A percentile compares a stretch with the other conserved stretches of the same genome.
Evolutionary conservation across 2,113 vertebrate genomes (phyloP).

Genomic region (Halcyon senegalensis): DNA sequence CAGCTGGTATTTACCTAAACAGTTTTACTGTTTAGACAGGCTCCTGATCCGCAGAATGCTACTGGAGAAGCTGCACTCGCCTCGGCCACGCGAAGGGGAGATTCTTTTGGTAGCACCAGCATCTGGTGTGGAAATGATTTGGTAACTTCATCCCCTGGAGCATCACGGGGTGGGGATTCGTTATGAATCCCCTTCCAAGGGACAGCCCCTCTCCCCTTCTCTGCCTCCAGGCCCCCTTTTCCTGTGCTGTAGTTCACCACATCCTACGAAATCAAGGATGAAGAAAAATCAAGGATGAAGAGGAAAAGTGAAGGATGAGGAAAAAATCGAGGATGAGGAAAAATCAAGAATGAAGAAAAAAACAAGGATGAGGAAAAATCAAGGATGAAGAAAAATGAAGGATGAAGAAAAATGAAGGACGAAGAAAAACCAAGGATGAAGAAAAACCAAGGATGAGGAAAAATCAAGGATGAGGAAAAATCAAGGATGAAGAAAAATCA

Average conservation of each 20-base stretch:
- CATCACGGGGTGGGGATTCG: neutral
- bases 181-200: rapidly evolving
- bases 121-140: neutral
- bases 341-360: no score
- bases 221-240: neutral
- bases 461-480: no score
- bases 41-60: neutral
- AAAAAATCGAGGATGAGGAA: no score
- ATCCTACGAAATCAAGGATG: neutral
- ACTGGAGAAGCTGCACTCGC: neutral
- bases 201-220: neutral
- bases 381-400: no score
- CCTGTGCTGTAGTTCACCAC: rapidly evolving
- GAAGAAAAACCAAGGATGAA: no score
- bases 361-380: no score
- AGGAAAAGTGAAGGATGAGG: no score
- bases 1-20: constrained; percentile 7
- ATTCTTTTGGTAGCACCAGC: no score
- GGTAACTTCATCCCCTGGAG: neutral
- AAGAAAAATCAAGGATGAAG: no score
- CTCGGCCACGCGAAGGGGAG: neutral
- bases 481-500: no score
- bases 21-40: neutral
- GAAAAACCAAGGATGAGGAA: no score
- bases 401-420: no score